Evolutionary conservation across 92 coral and sea anemone species (phyloP), one percentile per base, ranked within the genome.

Genomic region (Porites cylindrica): DNA sequence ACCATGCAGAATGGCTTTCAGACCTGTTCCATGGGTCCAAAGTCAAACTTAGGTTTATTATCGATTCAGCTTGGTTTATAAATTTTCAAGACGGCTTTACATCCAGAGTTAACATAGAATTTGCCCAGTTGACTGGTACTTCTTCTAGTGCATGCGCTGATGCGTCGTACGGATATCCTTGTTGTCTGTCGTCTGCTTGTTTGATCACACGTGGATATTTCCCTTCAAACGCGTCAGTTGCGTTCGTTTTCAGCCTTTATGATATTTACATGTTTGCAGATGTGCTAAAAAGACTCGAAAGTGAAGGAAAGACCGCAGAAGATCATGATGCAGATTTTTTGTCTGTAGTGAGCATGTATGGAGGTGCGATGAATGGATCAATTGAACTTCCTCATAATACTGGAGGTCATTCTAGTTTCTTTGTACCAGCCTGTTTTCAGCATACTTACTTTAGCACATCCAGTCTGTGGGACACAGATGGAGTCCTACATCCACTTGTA

Each of bases 51-150:
- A 60, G 72, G 20, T 51, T 78, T 17, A 77, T 91, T 12, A 71
- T 82, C 17, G 93, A 91, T 60, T 91, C 94, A 63, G 91, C 88
- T 8, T 91, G 94, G 94, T 91, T 91, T 38, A 82, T 91, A 52
- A 78, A 91, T 64, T 91, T 91, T 58, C 91, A 91, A 53, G 94
- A 82, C 20, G 76, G 91, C 47, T 61, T 91, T 38, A 69, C 24
- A 19, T 71, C 88, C 47, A 54, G 86, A 64, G 75, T 87, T 4
- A 87, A 82, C 29, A 47, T 63, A 0, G 88, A 82, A 53, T 91
- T 91, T 74, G 78, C 50, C 29, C 5, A 53, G 43, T 62, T 88
- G 24, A 54, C 78, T 16, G 66, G 59, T 12, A 7, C 83, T 38
- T 70, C 91, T 29, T 59, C 50, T 43, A 4, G n/a, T 17, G 81